Conservation (phyloP, 1,140 invertebrate species). For the Brachionus asplanchnoidis region DNA sequence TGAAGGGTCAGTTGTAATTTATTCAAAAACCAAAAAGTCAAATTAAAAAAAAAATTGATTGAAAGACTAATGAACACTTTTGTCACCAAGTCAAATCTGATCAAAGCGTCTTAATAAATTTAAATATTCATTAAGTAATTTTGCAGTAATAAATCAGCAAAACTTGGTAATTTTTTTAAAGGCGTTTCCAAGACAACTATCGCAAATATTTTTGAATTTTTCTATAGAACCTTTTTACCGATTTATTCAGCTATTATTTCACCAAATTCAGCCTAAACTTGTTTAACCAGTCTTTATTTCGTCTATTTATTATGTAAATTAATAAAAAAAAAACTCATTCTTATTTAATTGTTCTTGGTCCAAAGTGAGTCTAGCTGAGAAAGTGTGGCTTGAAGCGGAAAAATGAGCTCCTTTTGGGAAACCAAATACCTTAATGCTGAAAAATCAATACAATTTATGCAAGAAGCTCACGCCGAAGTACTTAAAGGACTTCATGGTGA, state of each 20-base stretch:
- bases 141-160: background rate
- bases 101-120: background rate
- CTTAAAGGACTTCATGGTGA: conserved; percentile 1
- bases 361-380: background rate
- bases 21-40: no score
- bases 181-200: background rate
- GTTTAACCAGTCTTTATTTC: background rate
- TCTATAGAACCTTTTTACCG: background rate
- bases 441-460: conserved; percentile 34
- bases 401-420: conserved; percentile 39
- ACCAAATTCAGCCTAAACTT: background rate
- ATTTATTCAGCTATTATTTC: conserved; percentile 18
- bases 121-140: background rate
- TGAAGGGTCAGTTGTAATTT: no score
- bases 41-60: no score
- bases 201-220: background rate
- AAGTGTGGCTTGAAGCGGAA: background rate
- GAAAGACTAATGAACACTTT: background rate
- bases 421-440: conserved; percentile 18
- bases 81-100: background rate
- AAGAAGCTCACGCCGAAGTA: conserved; percentile 32
- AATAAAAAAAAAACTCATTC: background rate
- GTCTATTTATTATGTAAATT: background rate
- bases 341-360: background rate
- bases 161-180: background rate